Base-by-base conservation (phyloP, 2,113 vertebrate genomes). In the Platichthys stellatus region DNA sequence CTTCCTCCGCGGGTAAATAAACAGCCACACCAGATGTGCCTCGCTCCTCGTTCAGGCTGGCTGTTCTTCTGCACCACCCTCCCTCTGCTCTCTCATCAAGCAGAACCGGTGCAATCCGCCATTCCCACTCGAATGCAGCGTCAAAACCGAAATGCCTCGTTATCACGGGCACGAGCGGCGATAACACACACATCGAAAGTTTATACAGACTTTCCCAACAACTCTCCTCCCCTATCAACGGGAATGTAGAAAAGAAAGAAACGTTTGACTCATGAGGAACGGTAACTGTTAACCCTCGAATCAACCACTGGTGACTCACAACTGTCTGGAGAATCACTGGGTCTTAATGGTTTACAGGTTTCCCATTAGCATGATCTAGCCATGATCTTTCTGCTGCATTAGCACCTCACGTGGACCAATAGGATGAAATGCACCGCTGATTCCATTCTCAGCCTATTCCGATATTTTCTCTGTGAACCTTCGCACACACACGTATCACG, bases 251-350 rank as follows among this genome's bases (percentile, higher is more conserved):
- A 77, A 62, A 63, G 31, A 35, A 72, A 70, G 31, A 73, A 66
- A 40, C 18, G 62, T 51, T 84, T 92, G 90, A 93, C 64, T 92
- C 90, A 90, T 3, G 5, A 17, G 43, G 74, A 80, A 59, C 73
- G 74, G 84, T 90, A 85, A 85, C 59, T 84, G 82, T 88, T 80
- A 85, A 77, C 57, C 73, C 76, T 85, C 75, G 82, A 82, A 80
- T 86, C 65, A 76, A 86, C 76, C 76, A 82, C 77, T 75, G 81
- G 70, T 94, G 92, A 94, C 86, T 92, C 88, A 89, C 77, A 74
- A 54, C 43, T 68, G 90, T 93, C 90, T 93, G 85, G 84, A 87
- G 80, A 86, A 77, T 67, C 26, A 28, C 45, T 72, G 24, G 28
- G 35, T 60, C 54, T 71, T 85, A 80, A 86, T 86, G 78, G 67